Evolutionary conservation across 2,797 vertebrate genomes (phyloP).

Genomic region (Melopsittacus undulatus): DNA sequence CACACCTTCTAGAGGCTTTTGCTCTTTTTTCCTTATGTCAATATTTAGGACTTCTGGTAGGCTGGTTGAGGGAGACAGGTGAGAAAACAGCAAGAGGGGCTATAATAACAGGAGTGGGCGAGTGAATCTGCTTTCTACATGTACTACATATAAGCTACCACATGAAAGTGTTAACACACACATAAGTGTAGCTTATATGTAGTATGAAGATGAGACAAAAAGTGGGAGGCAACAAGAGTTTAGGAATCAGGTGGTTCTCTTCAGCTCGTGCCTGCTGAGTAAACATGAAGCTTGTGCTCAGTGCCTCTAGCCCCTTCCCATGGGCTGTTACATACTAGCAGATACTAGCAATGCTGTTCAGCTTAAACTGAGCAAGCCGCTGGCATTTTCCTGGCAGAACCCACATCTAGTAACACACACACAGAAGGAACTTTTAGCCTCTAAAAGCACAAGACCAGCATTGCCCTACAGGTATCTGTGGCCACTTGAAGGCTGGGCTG

Average conservation of each 20-base stretch:
- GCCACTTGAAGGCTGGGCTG: not conserved
- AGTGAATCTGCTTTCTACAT: not conserved
- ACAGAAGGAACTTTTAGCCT: not conserved
- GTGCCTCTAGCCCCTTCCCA: not conserved
- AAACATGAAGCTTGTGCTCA: not conserved
- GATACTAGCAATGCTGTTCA: not conserved
- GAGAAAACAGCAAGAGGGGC: not conserved
- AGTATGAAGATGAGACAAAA: not conserved
- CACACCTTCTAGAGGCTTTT: not conserved
- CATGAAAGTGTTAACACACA: not conserved
- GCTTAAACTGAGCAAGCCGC: not conserved
- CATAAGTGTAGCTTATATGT: not conserved
- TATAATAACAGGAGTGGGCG: not conserved
- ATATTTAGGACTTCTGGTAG: not conserved
- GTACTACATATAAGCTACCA: not conserved
- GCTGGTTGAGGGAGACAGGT: not conserved
- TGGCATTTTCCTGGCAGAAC: not conserved
- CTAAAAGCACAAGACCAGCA: not conserved
- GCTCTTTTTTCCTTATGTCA: not conserved
- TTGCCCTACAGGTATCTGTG: not conserved
- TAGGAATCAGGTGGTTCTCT: not conserved
- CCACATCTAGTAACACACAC: not conserved
- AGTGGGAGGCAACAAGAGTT: constrained; percentile 1
- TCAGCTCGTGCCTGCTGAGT: not conserved
- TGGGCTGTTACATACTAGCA: not conserved